Evolutionary conservation across 2,797 vertebrate genomes (phyloP), one percentile per base, ranked within the genome.

Genomic region (Periophthalmus magnuspinnatus): DNA sequence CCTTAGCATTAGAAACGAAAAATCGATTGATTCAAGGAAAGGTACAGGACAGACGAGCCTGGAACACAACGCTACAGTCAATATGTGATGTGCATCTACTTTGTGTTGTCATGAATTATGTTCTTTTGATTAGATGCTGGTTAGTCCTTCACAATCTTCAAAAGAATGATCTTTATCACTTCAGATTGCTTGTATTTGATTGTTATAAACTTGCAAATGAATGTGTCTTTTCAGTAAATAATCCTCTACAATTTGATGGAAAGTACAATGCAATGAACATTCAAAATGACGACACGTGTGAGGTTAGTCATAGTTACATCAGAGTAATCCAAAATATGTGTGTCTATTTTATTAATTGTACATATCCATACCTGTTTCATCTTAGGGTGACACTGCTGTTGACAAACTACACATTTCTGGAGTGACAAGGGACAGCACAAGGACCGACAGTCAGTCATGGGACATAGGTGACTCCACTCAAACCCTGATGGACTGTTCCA

Each of bases 331-430:
- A 60, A 34, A 59, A n/a, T 36, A n/a, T 10, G 11, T 34, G 16
- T 60, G 22, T 45, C 2, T 62, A 14, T 62, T 63, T 45, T 6
- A 6, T 8, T 6, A 62, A 21, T 36, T n/a, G 10, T 22, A 24
- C 8, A 8, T 24, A 7, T 16, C 21, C 1, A n/a, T 47, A 8
- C 41, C 13, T 2, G 14, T 14, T 50, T 1, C 32, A 34, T 68
- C 13, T 22, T 60, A 97, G 96, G 81, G 71, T 60, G 90, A 76
- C 28, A 90, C 94, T 69, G 74, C 82, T 52, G 88, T 91, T 70
- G 71, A 83, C 38, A 87, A 77, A 71, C 90, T 62, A 2, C 38
- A 69, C 33, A 63, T 93, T 72, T 70, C 88, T 1, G 91, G 89
- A 32, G 84, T 91, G 70, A 93, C 90, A 1, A 65, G 70, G 50